These are phyloP conservation scores for Ptychochromis oligacanthus DNA, from an alignment of 2,113 vertebrate genomes.

Conservation along the genomic window DNA sequence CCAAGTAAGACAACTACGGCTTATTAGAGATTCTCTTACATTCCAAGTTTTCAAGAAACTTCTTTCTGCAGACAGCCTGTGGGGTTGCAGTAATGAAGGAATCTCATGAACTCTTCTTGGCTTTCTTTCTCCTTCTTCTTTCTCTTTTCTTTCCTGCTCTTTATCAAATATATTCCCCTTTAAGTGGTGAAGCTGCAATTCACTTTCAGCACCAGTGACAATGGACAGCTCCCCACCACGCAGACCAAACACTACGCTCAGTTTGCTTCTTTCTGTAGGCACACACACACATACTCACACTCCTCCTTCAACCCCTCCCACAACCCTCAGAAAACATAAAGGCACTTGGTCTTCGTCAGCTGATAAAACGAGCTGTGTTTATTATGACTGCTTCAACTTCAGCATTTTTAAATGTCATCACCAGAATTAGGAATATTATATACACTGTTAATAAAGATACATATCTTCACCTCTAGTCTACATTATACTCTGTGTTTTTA, in stretches of 20 bases:
- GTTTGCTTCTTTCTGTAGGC: not conserved
- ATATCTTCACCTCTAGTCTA: no score
- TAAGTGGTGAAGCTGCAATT: slow-evolving; percentile 58
- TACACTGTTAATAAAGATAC: no score
- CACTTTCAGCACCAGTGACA: slow-evolving; percentile 74
- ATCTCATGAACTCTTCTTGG: slow-evolving; percentile 25
- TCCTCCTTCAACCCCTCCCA: slow-evolving; percentile 51
- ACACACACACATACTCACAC: slow-evolving; percentile 11
- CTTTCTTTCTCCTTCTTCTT: slow-evolving; percentile 17
- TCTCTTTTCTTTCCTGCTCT: slow-evolving; percentile 16
- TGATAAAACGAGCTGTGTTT: not conserved
- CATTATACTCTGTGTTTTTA: not conserved
- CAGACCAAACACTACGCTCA: slow-evolving; percentile 24
- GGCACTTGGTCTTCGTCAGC: not conserved
- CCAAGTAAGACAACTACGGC: not conserved
- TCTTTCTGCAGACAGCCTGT: slow-evolving; percentile 37
- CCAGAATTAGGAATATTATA: not conserved
- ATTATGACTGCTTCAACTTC: not conserved
- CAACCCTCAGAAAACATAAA: slow-evolving; percentile 9
- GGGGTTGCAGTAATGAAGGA: slow-evolving; percentile 36
- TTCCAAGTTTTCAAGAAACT: slow-evolving; percentile 53
- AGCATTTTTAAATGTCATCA: not conserved
- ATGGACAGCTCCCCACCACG: slow-evolving; percentile 68
- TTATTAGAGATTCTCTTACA: slow-evolving; percentile 26
- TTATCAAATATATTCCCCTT: slow-evolving; percentile 36